Evolutionary conservation across 2,113 vertebrate species (phyloP).

Genomic region (Eulacestoma nigropectus): DNA sequence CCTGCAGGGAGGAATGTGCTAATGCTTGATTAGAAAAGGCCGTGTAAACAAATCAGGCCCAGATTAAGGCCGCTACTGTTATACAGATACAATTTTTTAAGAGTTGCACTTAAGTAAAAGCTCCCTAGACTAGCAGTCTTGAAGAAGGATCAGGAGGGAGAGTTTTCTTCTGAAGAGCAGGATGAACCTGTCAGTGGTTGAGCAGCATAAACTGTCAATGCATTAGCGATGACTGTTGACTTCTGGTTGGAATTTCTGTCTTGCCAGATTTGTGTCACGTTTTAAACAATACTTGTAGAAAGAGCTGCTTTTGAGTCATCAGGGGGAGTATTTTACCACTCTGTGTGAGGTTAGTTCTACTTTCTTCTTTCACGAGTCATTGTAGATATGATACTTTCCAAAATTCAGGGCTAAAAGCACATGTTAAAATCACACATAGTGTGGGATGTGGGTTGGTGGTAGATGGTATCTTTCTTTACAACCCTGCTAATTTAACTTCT

Average conservation of each 20-base stretch:
- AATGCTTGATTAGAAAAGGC: not conserved
- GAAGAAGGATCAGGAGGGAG: not conserved
- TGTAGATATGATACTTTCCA: not conserved
- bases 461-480: not conserved
- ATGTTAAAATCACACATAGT: not conserved
- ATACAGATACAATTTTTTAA: not conserved
- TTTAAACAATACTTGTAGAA: not conserved
- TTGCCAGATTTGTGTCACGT: not conserved
- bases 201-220: not conserved
- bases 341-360: not conserved
- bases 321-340: constrained; percentile 1
- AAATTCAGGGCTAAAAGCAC: not conserved
- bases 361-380: not conserved
- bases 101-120: not conserved
- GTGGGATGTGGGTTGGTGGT: not conserved
- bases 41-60: not conserved
- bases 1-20: not conserved
- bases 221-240: not conserved
- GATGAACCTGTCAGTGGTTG: not conserved
- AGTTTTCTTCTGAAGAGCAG: not conserved
- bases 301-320: constrained; percentile 9
- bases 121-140: not conserved
- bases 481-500: not conserved
- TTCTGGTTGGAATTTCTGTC: not conserved
- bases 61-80: not conserved